A percentile compares a stretch with the other conserved stretches of the same genome.
Evolutionary conservation across 2,888 invertebrate genomes (phyloP).

Genomic region (Halocaridina rubra): DNA sequence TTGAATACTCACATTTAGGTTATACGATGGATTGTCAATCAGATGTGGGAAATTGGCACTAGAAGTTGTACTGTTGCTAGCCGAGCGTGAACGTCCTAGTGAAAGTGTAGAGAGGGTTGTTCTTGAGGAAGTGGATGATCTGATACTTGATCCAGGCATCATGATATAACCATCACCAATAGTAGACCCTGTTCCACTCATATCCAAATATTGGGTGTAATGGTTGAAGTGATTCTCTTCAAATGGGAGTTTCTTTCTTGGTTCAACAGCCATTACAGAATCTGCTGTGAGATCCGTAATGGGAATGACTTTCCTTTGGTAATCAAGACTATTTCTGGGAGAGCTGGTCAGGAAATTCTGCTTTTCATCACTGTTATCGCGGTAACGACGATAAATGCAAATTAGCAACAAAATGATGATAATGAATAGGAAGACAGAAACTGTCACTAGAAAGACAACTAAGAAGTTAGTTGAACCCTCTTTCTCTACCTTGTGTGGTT

Average conservation of each 20-base stretch:
- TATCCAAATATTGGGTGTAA: slow-evolving; percentile 54
- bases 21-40: slow-evolving; percentile 40
- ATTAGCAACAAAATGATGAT: slow-evolving; percentile 35
- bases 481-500: slow-evolving; percentile 9
- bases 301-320: slow-evolving; percentile 21
- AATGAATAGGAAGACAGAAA: slow-evolving; percentile 28
- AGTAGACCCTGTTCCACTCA: slow-evolving; percentile 16
- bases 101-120: slow-evolving; percentile 62
- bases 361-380: slow-evolving; percentile 11
- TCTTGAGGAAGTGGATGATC: slow-evolving; percentile 59
- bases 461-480: slow-evolving; percentile 1
- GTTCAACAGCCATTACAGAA: slow-evolving; percentile 42
- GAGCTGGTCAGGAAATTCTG: slow-evolving; percentile 32
- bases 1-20: not conserved
- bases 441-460: slow-evolving; percentile 41
- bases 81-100: slow-evolving; percentile 41
- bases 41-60: slow-evolving; percentile 19
- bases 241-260: slow-evolving; percentile 6
- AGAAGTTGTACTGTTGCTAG: slow-evolving; percentile 34
- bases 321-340: slow-evolving; percentile 20
- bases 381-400: slow-evolving; percentile 33
- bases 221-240: slow-evolving; percentile 24
- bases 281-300: slow-evolving; percentile 27
- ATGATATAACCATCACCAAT: slow-evolving; percentile 38
- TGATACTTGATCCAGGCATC: slow-evolving; percentile 47